Evolutionary conservation across 2,113 vertebrate species (phyloP).

Genomic region (Oryzias celebensis): DNA sequence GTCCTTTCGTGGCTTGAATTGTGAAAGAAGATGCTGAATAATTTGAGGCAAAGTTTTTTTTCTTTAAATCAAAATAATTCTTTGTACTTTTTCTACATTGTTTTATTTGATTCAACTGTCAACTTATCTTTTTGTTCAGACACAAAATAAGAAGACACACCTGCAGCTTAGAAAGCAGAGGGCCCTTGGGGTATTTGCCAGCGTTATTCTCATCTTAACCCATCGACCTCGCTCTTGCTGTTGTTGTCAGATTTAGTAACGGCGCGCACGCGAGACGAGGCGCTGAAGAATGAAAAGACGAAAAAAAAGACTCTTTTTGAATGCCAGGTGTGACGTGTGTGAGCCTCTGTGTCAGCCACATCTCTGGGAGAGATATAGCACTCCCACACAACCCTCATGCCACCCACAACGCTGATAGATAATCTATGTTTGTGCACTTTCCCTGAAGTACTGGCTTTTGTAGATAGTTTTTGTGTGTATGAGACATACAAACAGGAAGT

Average conservation of each 20-base stretch:
- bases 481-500: not conserved
- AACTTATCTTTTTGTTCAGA: not conserved
- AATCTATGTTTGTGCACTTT: constrained; percentile 67
- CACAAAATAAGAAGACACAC: constrained; percentile 29
- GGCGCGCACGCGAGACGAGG: constrained; percentile 47
- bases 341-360: constrained; percentile 53
- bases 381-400: constrained; percentile 51
- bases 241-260: constrained; percentile 70
- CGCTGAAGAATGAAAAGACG: constrained; percentile 1
- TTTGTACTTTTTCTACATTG: not conserved
- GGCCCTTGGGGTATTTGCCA: constrained; percentile 52
- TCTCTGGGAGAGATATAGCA: constrained; percentile 50
- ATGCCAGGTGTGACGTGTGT: constrained; percentile 61
- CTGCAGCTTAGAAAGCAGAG: constrained; percentile 41
- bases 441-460: constrained; percentile 59
- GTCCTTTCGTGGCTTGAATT: too few species aligned
- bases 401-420: constrained; percentile 68
- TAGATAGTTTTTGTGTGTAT: constrained; percentile 54
- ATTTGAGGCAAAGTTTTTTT: not conserved
- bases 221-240: constrained; percentile 59
- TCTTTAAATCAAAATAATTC: not conserved
- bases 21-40: too few species aligned
- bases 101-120: not conserved
- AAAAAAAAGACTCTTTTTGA: constrained; percentile 51
- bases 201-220: constrained; percentile 70